Evolutionary conservation across 2,113 vertebrate species (phyloP), one percentile per base, ranked within the genome.

Genomic region (Scalopus aquaticus): DNA sequence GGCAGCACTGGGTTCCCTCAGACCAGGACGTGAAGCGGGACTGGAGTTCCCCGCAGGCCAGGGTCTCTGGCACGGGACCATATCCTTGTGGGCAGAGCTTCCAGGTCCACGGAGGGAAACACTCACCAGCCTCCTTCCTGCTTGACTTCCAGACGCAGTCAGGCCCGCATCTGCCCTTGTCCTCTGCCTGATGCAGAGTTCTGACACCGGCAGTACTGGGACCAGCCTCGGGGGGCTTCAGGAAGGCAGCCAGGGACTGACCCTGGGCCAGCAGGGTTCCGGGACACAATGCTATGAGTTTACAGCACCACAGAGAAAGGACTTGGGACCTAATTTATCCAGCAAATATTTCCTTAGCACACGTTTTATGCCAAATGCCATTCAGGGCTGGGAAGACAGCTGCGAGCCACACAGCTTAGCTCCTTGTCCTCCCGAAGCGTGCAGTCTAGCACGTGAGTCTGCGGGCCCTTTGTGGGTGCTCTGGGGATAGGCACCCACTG

Each of bases 1-100:
- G 20, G 3, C 42, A 4, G 4, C 8, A 0, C 0, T 51, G 35
- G 11, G 5, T 10, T 24, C 2, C 17, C 49, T 69, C 15, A 20
- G 35, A 3, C 46, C 5, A 56, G 58, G 13, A 60, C 16, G 24
- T 22, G 58, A 60, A 28, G 24, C 28, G 13, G 49, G 51, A 54
- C 19, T 56, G 54, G 54, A 22, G 54, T 5, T 56, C 20, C 54
- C 20, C 54, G 17, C 54, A 56, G 54, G 54, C 20, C 70, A 12
- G 32, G 74, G 39, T 49, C 37, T 24, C 67, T 54, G 42, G 42
- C 51, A 26, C 26, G 24, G 32, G 26, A 24, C 46, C 37, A 5
- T n/a, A 51, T 70, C 49, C 78, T 30, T 32, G n/a, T 62, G 26
- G 82, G 73, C 39, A 24, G 4, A 10, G 64, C 15, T n/a, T 49